phyloP scores from a whole-genome alignment of 2,797 vertebrate species.

The Microctenopoma steveboyesi region DNA sequence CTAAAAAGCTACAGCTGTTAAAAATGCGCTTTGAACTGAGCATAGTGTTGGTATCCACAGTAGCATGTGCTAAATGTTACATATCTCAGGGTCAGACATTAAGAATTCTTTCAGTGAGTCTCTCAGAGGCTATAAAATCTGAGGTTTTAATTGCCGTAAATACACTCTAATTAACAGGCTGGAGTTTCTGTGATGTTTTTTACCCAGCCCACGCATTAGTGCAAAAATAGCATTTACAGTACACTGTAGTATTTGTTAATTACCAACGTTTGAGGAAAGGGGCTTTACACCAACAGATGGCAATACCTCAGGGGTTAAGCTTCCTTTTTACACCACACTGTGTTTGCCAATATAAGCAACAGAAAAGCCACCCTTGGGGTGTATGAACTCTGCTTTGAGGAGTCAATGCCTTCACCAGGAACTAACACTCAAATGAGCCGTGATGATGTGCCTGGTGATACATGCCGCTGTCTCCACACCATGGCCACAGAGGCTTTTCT shows the following conservation, averaged over 20 bases:
- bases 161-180: constrained; percentile 74
- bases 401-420: constrained; percentile 57
- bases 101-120: constrained; percentile 73
- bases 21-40: constrained; percentile 9
- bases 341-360: constrained; percentile 64
- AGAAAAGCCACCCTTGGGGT: constrained; percentile 65
- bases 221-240: constrained; percentile 75
- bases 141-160: constrained; percentile 77
- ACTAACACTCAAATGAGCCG: constrained; percentile 74
- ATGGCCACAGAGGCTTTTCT: constrained; percentile 51
- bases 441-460: constrained; percentile 67
- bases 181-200: constrained; percentile 69
- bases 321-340: constrained; percentile 56
- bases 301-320: constrained; percentile 61
- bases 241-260: constrained; percentile 68
- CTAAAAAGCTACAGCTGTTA: constrained; percentile 17
- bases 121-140: constrained; percentile 52
- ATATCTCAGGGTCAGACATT: constrained; percentile 72
- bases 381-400: constrained; percentile 57
- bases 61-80: constrained; percentile 47
- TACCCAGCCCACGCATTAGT: constrained; percentile 58
- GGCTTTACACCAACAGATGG: constrained; percentile 63
- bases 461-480: constrained; percentile 56
- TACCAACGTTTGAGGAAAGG: constrained; percentile 54
- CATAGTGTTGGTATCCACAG: constrained; percentile 56